A percentile compares a stretch with the other conserved stretches of the same genome.
Conservation (phyloP, 2,888 invertebrate genomes). For the Oxyscelio sp. region DNA sequence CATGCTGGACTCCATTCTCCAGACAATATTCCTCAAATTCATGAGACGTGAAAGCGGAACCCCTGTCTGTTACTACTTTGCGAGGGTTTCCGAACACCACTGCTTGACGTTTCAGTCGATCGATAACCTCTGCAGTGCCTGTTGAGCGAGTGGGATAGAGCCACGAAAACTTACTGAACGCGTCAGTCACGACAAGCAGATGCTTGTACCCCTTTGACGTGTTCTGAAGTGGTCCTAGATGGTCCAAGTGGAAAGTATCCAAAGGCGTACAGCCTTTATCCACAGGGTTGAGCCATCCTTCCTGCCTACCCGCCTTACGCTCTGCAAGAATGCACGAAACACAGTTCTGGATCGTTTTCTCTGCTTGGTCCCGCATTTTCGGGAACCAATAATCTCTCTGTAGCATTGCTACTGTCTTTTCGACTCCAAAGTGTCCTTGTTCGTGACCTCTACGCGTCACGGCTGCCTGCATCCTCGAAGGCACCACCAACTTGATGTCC, state of each 20-base stretch:
- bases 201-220: constrained; percentile 56
- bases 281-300: constrained; percentile 47
- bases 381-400: too few species aligned
- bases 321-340: constrained; percentile 55
- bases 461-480: too few species aligned
- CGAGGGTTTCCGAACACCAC: constrained; percentile 63
- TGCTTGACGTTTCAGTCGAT: constrained; percentile 46
- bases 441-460: too few species aligned
- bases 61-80: constrained; percentile 44
- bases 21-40: too few species aligned
- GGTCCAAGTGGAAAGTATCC: constrained; percentile 55
- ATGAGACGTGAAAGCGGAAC: too few species aligned
- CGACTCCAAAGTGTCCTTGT: too few species aligned
- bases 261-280: constrained; percentile 32
- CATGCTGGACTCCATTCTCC: too few species aligned
- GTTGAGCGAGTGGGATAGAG: constrained; percentile 59
- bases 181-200: constrained; percentile 44
- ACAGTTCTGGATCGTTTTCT: too few species aligned
- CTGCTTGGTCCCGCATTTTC: too few species aligned
- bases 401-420: too few species aligned
- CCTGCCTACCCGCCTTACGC: constrained; percentile 51
- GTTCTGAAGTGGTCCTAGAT: constrained; percentile 45
- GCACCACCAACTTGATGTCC: too few species aligned
- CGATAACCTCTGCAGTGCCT: constrained; percentile 35
- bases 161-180: constrained; percentile 56